Conservation (phyloP, 2,888 invertebrate genomes). For the Dendrolimus pini region DNA sequence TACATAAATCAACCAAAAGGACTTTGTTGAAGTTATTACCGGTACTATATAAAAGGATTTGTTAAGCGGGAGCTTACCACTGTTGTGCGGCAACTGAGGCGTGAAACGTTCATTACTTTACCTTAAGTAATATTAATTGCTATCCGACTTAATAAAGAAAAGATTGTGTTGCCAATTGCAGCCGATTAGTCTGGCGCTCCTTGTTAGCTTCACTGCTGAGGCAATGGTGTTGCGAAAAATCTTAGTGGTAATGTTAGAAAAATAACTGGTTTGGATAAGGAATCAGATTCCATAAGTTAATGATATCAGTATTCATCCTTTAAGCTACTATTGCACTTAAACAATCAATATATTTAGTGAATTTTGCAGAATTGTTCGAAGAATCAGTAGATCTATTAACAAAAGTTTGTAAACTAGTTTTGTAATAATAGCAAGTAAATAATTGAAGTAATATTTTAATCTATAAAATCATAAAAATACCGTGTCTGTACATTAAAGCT, state of each 20-base stretch:
- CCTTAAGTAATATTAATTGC: constrained; percentile 68
- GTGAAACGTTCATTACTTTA: constrained; percentile 52
- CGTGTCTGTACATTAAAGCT: no score
- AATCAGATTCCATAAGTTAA: constrained; percentile 17
- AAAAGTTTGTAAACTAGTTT: no score
- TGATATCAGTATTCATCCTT: not conserved
- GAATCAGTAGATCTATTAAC: no score
- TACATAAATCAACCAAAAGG: no score
- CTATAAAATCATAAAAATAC: no score
- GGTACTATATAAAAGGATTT: not conserved
- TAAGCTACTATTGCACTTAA: not conserved
- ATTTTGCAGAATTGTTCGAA: no score
- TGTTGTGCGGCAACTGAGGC: constrained; percentile 39
- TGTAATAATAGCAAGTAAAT: no score
- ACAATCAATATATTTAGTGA: no score
- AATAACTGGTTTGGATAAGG: constrained; percentile 24
- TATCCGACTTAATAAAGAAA: constrained; percentile 50
- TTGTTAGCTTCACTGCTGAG: constrained; percentile 36
- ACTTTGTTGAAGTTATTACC: no score
- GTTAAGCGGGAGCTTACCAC: constrained; percentile 2
- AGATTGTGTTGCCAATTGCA: constrained; percentile 46
- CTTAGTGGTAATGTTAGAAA: constrained; percentile 43
- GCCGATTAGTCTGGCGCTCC: constrained; percentile 46
- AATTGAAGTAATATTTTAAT: no score
- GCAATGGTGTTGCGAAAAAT: constrained; percentile 51